These are phyloP conservation scores for Nebria ingens DNA, from an alignment of 1,140 invertebrate species.

Conservation along the genomic window DNA sequence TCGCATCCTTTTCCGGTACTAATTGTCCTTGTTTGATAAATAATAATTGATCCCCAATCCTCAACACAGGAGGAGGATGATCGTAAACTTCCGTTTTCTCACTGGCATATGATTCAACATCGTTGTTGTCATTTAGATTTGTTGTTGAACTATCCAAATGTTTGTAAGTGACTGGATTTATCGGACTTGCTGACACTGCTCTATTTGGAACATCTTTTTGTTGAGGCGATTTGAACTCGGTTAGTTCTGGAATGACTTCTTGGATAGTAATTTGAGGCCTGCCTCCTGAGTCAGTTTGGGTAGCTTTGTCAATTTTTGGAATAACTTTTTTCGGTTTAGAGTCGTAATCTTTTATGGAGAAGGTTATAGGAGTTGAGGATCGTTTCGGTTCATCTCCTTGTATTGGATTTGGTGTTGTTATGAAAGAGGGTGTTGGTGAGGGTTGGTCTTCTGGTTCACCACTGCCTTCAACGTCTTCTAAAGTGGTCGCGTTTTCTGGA, in stretches of 20 bases:
- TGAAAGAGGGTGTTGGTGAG: not conserved
- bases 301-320: not conserved
- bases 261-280: slow-evolving; percentile 29
- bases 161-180: slow-evolving; percentile 13
- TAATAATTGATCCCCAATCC: slow-evolving; percentile 34
- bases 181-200: not conserved
- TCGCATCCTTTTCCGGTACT: slow-evolving; percentile 28
- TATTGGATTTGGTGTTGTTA: not conserved
- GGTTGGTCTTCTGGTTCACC: not conserved
- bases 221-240: slow-evolving; percentile 11
- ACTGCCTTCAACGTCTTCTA: too few species aligned
- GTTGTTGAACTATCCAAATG: slow-evolving; percentile 34
- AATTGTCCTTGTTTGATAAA: slow-evolving; percentile 31
- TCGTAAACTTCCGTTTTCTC: slow-evolving; percentile 31
- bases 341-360: not conserved
- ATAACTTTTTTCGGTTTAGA: not conserved
- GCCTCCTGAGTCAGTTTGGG: slow-evolving; percentile 5
- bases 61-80: slow-evolving; percentile 32
- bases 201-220: slow-evolving; percentile 20
- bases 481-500: too few species aligned
- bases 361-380: not conserved
- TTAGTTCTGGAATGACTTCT: slow-evolving; percentile 26
- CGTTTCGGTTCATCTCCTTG: not conserved
- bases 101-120: slow-evolving; percentile 30
- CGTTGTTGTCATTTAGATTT: slow-evolving; percentile 36